Conservation (phyloP, 2,888 invertebrate genomes). For the Drosophila barbarae region DNA sequence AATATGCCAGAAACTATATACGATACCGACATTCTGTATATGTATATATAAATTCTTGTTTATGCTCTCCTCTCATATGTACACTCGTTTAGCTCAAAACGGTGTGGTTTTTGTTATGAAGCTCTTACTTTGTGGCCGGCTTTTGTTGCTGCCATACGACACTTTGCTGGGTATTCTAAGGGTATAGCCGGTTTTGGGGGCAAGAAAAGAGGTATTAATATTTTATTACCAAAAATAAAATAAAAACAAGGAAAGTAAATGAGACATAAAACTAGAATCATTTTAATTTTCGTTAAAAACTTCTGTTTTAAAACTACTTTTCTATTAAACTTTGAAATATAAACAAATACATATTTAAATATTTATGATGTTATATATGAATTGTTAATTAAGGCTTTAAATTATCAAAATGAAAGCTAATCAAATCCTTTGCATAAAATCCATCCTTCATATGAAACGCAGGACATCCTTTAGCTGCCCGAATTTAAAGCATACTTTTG, state of each 20-base stretch:
- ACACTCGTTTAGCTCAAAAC: neutral
- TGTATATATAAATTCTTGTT: slow-evolving; percentile 4
- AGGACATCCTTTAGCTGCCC: neutral
- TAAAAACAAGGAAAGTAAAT: too few species aligned
- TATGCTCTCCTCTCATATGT: slow-evolving; percentile 13
- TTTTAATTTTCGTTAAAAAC: too few species aligned
- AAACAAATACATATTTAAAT: too few species aligned
- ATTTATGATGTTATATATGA: too few species aligned
- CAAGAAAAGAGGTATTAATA: neutral
- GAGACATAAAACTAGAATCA: too few species aligned
- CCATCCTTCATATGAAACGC: neutral
- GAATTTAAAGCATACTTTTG: neutral
- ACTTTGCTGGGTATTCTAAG: slow-evolving; percentile 6
- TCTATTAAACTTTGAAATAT: too few species aligned
- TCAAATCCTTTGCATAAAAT: neutral
- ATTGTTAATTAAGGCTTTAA: neutral
- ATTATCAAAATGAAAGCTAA: neutral
- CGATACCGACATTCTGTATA: neutral
- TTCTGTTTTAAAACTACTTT: too few species aligned
- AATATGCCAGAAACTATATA: slow-evolving; percentile 11
- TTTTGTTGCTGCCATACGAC: slow-evolving; percentile 14
- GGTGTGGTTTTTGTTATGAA: neutral
- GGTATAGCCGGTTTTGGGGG: neutral
- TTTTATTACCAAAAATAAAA: neutral
- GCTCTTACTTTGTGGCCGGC: slow-evolving; percentile 20